These are phyloP conservation scores for Argyrosomus regius DNA, from an alignment of 2,797 vertebrate genomes.

Conservation along the genomic window DNA sequence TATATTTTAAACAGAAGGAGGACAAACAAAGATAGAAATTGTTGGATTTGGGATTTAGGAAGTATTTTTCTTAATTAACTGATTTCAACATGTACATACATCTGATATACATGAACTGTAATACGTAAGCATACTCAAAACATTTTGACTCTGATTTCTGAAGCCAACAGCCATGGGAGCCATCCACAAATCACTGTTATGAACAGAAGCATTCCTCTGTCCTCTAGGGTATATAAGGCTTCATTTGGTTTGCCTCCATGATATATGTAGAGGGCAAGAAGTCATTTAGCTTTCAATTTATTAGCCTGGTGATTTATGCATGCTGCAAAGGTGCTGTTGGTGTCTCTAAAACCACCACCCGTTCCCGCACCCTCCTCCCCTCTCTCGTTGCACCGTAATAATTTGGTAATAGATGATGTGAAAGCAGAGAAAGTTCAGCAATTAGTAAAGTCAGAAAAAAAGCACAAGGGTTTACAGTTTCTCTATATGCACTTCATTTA, in stretches of 20 bases:
- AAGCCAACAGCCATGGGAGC: constrained; percentile 62
- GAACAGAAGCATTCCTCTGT: constrained; percentile 88
- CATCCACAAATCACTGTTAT: constrained; percentile 85
- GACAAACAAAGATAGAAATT: background rate
- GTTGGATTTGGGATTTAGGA: background rate
- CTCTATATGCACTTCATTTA: constrained; percentile 61
- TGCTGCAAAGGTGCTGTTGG: constrained; percentile 64
- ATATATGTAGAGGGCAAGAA: constrained; percentile 86
- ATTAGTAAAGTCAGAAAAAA: constrained; percentile 68
- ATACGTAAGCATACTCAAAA: constrained; percentile 16
- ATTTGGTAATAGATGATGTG: constrained; percentile 82
- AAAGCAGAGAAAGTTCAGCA: constrained; percentile 76
- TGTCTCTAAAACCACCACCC: constrained; percentile 54
- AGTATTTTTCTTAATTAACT: background rate
- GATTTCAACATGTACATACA: background rate
- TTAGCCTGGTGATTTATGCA: constrained; percentile 84
- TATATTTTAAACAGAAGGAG: background rate
- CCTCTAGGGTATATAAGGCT: constrained; percentile 83
- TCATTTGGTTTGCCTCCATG: constrained; percentile 81
- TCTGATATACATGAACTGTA: background rate
- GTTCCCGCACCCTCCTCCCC: constrained; percentile 16
- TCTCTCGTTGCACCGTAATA: constrained; percentile 61
- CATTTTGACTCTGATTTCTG: constrained; percentile 49
- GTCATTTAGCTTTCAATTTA: constrained; percentile 88
- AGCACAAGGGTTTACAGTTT: constrained; percentile 49